Conservation (phyloP, 2,113 vertebrate species). For the Sigmodon hispidus region DNA sequence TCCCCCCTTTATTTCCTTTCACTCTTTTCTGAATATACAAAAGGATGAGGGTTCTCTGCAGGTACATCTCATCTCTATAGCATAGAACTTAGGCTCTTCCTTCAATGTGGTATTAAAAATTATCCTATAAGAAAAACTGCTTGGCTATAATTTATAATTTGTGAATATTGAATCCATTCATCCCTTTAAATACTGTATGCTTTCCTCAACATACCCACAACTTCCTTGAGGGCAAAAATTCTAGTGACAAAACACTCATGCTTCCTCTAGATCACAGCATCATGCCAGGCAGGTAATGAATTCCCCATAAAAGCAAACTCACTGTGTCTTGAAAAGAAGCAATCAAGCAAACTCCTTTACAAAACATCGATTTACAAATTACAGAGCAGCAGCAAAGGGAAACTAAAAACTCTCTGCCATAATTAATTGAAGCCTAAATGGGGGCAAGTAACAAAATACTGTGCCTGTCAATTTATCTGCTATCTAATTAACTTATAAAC, state of each 20-base stretch:
- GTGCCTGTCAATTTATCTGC: constrained; percentile 46
- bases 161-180: constrained; percentile 12
- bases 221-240: constrained; percentile 64
- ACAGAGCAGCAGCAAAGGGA: constrained; percentile 49
- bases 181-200: constrained; percentile 49
- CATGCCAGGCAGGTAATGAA: constrained; percentile 52
- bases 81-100: neutral
- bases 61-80: neutral
- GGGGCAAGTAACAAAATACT: constrained; percentile 59
- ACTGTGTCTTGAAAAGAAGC: constrained; percentile 40
- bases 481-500: constrained; percentile 59
- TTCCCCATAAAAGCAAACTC: constrained; percentile 53
- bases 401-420: constrained; percentile 51
- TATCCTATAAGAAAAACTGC: neutral
- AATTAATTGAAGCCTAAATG: constrained; percentile 65
- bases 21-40: neutral
- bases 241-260: constrained; percentile 55
- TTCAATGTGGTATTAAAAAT: neutral
- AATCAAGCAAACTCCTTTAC: constrained; percentile 54
- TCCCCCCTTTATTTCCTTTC: neutral
- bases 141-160: constrained; percentile 18
- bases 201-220: constrained; percentile 47
- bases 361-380: constrained; percentile 62
- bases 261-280: constrained; percentile 1
- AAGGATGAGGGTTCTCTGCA: constrained; percentile 15